Base-by-base conservation (phyloP, 64 coral and sea anemone species). In the Dendronephthya gigantea region DNA sequence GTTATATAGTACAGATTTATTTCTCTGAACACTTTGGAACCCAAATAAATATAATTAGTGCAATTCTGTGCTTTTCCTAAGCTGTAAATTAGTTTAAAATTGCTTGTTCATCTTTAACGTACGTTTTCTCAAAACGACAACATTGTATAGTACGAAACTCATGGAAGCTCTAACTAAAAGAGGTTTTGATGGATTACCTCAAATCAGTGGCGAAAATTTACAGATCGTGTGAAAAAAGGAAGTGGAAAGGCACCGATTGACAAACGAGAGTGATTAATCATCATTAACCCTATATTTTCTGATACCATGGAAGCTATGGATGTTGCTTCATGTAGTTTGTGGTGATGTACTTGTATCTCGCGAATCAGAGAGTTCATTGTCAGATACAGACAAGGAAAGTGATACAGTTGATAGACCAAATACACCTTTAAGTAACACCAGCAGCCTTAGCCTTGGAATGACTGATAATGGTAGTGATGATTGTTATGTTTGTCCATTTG, bases 161-260 rank as follows among this genome's bases (percentile, higher is more conserved):
- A n/a, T n/a, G n/a, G n/a, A n/a, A n/a, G n/a, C n/a, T n/a, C n/a
- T n/a, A n/a, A n/a, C n/a, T n/a, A n/a, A n/a, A n/a, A n/a, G n/a
- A n/a, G n/a, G n/a, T n/a, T n/a, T n/a, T n/a, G n/a, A n/a, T n/a
- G n/a, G n/a, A n/a, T n/a, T n/a, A n/a, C n/a, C n/a, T n/a, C n/a
- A n/a, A n/a, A n/a, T n/a, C n/a, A 52, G 40, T 84, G 65, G 88
- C 52, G 88, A 84, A 90, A 90, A 72, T 84, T 84, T 75, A 70
- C 83, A 13, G 82, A 90, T 86, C 56, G 14, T 19, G 17, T 68
- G 1, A 86, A 68, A 41, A 86, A 39, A 25, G 87, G 34, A 83
- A 66, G 87, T 28, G 48, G 79, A 83, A 89, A 89, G 50, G 30
- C 79, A 66, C 79, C 87, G 11, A 89, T 62, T 30, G 19, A 51